Evolutionary conservation across 2,113 vertebrate genomes (phyloP), one percentile per base, ranked within the genome.

Genomic region (Lagenorhynchus albirostris): DNA sequence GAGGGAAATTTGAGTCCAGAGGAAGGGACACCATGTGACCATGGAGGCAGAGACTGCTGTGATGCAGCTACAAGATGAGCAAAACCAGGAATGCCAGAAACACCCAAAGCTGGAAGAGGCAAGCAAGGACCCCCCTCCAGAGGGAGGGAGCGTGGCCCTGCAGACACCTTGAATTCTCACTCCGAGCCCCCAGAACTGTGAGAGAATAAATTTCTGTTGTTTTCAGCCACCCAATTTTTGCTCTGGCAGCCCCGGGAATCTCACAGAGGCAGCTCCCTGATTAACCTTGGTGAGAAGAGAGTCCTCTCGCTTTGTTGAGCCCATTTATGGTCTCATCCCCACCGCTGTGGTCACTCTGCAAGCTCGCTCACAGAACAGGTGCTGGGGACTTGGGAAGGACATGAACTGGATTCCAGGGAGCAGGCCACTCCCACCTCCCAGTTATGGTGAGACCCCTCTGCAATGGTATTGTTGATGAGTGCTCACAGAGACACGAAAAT

Each of bases 401-500:
- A 17, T 6, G 20, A 65, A 12, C 26, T 17, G 29, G 62, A 65
- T 5, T 6, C 62, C 62, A 14, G 63, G 4, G 62, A 53, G 7
- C 53, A 14, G 47, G 62, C 60, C 33, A 1, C 33, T 33, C 10
- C 17, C 38, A 29, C 38, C 3, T 18, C 70, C 8, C 2, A 4
- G 12, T 26, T 31, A 0, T 7, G 33, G 38, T 26, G 41, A 13
- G 23, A 2, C 23, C 2, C 15, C 6, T 23, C n/a, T 21, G 25
- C 31, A 8, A 33, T 7, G 12, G 15, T 6, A 8, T 65, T 10
- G 29, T 26, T 1, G 1, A 11, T 3, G 10, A 9, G 9, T 0
- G 0, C 14, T 31, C 23, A 0, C 17, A 0, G 18, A 12, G 20
- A 4, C 44, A 1, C 0, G 44, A 8, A 6, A 1, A 8, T 3